Evolutionary conservation across 2,113 vertebrate genomes (phyloP), one percentile per base, ranked within the genome.

Genomic region (human (Homo sapiens)): DNA sequence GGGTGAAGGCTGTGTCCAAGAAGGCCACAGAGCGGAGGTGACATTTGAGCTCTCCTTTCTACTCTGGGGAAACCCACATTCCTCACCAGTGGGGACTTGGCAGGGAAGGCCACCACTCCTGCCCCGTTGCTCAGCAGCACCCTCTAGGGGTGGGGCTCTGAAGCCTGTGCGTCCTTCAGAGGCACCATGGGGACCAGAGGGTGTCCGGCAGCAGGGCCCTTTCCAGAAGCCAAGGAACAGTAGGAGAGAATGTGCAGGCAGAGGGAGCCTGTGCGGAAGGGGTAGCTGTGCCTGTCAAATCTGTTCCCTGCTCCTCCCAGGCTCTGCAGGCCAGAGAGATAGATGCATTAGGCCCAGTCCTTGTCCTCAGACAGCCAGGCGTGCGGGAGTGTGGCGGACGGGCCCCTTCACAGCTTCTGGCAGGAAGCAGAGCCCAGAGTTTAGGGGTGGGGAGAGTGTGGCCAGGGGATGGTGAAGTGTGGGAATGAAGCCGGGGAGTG

Each of bases 321-420:
- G 27, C 17, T 17, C 16, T 5, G 23, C 45, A 23, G 17, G 35
- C 64, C 27, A 0, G 17, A 75, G 45, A 52, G 35, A 3, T 25
- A 52, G 35, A 3, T 25, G 32, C 35, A 0, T 1, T 1, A 5
- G 85, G 73, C 27, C 32, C 8, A 1, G 52, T 18, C 38, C 45
- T 66, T 32, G 45, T 43, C 64, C 72, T 86, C 64, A 16, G 23
- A 38, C 43, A 20, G 10, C 18, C 73, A 6, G 66, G 84, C 20
- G 20, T 64, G 11, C 1, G 0, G n/a, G 30, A 76, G 96, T 14
- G 12, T 30, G 40, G n/a, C n/a, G 5, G 72, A 35, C 32, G 66
- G 79, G 64, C 64, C 30, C 25, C 64, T 13, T 64, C 73, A 13
- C 81, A 61, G 88, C 27, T 48, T 16, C 40, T 23, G 22, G 27